A percentile compares a stretch with the other conserved stretches of the same genome.
These are phyloP conservation scores for Eremophila alpestris DNA, from an alignment of 2,797 vertebrate genomes.

Conservation along the genomic window DNA sequence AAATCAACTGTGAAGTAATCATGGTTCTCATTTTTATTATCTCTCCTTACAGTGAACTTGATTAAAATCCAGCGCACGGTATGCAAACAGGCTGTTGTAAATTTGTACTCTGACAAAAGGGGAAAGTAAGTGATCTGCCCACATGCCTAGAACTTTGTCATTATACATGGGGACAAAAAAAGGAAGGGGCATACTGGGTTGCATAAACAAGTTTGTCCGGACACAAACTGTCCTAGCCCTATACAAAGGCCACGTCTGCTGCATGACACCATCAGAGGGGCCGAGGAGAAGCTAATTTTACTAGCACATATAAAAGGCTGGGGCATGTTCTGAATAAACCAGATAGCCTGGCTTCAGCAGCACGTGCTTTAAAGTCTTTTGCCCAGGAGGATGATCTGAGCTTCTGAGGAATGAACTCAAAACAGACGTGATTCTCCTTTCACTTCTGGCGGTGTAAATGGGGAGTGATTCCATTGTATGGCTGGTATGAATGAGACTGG, in stretches of 20 bases:
- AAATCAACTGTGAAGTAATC: constrained; percentile 74
- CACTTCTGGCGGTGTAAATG: constrained; percentile 65
- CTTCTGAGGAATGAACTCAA: constrained; percentile 66
- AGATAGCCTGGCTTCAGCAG: constrained; percentile 49
- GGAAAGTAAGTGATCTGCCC: constrained; percentile 65
- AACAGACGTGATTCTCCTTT: constrained; percentile 68
- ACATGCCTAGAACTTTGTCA: constrained; percentile 56
- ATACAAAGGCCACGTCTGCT: constrained; percentile 65
- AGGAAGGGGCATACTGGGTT: constrained; percentile 50
- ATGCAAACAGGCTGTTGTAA: constrained; percentile 73
- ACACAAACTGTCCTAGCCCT: constrained; percentile 60
- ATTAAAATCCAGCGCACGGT: constrained; percentile 70
- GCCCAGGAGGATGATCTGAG: constrained; percentile 52
- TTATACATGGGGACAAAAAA: constrained; percentile 60
- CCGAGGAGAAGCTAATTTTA: constrained; percentile 36
- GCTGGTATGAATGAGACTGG: constrained; percentile 69
- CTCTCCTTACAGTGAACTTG: constrained; percentile 67
- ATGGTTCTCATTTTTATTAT: constrained; percentile 70
- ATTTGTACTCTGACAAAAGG: constrained; percentile 69
- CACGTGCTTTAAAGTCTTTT: constrained; percentile 51
- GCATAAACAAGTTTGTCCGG: constrained; percentile 66
- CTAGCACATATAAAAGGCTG: constrained; percentile 1
- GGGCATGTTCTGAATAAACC: constrained; percentile 45
- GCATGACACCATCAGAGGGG: constrained; percentile 42
- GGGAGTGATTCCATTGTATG: constrained; percentile 70